Conservation (phyloP, 2,797 vertebrate genomes). For the Peromyscus attwateri region DNA sequence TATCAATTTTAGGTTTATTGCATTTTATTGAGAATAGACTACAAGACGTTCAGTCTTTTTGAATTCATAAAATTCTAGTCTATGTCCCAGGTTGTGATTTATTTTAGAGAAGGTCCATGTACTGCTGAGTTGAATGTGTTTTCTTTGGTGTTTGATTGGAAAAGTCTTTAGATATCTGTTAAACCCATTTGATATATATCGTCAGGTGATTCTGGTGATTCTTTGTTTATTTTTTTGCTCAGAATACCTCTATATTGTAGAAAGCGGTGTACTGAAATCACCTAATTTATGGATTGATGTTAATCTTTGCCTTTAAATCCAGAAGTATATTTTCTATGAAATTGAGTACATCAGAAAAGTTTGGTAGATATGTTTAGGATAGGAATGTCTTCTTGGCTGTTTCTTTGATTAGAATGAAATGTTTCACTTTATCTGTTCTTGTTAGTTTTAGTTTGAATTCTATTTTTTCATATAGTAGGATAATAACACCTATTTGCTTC, state of each 20-base stretch:
- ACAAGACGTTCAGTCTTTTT: not conserved
- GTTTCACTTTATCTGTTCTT: not conserved
- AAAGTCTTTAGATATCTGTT: not conserved
- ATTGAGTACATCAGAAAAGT: not conserved
- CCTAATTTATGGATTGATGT: not conserved
- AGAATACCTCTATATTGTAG: not conserved
- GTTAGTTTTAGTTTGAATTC: not conserved
- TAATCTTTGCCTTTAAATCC: not conserved
- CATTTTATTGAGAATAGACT: not conserved
- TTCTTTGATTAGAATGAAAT: not conserved
- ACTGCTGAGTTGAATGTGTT: not conserved
- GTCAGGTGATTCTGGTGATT: not conserved
- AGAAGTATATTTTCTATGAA: not conserved
- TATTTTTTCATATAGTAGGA: not conserved
- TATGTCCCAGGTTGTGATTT: not conserved
- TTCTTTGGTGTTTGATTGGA: not conserved
- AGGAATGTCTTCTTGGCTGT: not conserved
- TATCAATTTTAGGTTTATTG: not conserved
- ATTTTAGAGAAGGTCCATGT: not conserved
- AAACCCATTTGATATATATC: not conserved
- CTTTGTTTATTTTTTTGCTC: not conserved
- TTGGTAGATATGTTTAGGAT: not conserved
- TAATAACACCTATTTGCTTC: not conserved
- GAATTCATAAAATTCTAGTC: not conserved
- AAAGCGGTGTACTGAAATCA: not conserved